Conservation (phyloP, 2,888 invertebrate species). For the Caenorhabditis drosophilae region DNA sequence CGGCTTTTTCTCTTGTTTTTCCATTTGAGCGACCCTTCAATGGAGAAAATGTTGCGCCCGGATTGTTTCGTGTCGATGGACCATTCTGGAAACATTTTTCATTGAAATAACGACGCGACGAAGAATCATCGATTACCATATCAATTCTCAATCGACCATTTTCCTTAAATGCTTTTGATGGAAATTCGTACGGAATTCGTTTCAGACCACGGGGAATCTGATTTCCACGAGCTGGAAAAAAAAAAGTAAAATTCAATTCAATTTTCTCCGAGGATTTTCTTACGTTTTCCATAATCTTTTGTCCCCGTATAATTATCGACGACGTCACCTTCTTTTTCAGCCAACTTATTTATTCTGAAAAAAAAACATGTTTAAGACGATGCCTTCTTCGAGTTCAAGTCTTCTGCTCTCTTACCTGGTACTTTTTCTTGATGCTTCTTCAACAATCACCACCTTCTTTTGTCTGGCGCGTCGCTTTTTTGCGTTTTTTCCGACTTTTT, state of each 20-base stretch:
- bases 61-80: conserved; percentile 5
- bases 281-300: conserved; percentile 2
- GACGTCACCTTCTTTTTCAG: not conserved
- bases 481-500: not conserved
- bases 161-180: not conserved
- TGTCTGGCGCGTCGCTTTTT: not conserved
- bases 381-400: not conserved
- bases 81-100: conserved; percentile 6
- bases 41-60: too few species aligned
- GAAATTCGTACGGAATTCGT: not conserved
- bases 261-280: not conserved
- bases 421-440: not conserved
- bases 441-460: not conserved
- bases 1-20: not conserved
- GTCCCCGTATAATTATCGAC: conserved; percentile 4
- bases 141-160: conserved; percentile 10
- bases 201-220: conserved; percentile 9
- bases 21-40: not conserved
- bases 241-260: too few species aligned
- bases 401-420: not conserved
- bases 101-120: too few species aligned
- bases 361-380: not conserved
- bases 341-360: conserved; percentile 3
- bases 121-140: too few species aligned
- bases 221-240: conserved; percentile 6